phyloP scores from a whole-genome alignment of 2,113 vertebrate genomes.

The Oxygymnocypris stewartii region DNA sequence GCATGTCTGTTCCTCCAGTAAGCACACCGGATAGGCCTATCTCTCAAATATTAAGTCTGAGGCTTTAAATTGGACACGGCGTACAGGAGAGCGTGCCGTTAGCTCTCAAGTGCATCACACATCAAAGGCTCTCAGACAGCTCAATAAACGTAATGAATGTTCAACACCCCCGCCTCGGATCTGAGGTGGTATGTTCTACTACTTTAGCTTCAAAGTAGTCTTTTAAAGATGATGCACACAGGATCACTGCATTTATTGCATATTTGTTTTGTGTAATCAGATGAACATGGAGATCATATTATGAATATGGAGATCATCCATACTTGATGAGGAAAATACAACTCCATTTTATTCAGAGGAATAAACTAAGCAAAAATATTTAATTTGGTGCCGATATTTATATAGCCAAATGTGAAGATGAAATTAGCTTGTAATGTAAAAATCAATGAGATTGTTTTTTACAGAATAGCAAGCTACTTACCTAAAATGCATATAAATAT shows the following conservation, averaged over 20 bases:
- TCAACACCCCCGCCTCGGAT: slow-evolving; percentile 80
- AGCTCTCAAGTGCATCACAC: slow-evolving; percentile 74
- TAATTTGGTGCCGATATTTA: too few relatives aligned
- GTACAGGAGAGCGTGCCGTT: slow-evolving; percentile 79
- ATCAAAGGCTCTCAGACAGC: slow-evolving; percentile 82
- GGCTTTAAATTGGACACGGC: slow-evolving; percentile 82
- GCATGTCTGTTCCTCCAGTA: slow-evolving; percentile 3
- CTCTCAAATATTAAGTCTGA: slow-evolving; percentile 83
- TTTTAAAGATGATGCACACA: slow-evolving; percentile 89
- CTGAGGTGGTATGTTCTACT: slow-evolving; percentile 75
- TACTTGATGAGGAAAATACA: too few relatives aligned
- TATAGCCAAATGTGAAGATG: too few relatives aligned
- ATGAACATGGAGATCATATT: too few relatives aligned
- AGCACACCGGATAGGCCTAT: slow-evolving; percentile 66
- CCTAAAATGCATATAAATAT: too few relatives aligned
- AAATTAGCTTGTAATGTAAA: too few relatives aligned
- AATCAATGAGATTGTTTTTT: too few relatives aligned
- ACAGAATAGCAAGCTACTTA: too few relatives aligned
- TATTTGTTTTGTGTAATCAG: not conserved
- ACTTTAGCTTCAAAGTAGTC: slow-evolving; percentile 72
- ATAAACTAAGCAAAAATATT: too few relatives aligned
- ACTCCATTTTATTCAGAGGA: too few relatives aligned
- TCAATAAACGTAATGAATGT: slow-evolving; percentile 85
- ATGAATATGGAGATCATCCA: too few relatives aligned
- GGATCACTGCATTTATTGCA: slow-evolving; percentile 40